Evolutionary conservation across 2,888 invertebrate species (phyloP), one percentile per base, ranked within the genome.

Genomic region (Deilephila porcellus): DNA sequence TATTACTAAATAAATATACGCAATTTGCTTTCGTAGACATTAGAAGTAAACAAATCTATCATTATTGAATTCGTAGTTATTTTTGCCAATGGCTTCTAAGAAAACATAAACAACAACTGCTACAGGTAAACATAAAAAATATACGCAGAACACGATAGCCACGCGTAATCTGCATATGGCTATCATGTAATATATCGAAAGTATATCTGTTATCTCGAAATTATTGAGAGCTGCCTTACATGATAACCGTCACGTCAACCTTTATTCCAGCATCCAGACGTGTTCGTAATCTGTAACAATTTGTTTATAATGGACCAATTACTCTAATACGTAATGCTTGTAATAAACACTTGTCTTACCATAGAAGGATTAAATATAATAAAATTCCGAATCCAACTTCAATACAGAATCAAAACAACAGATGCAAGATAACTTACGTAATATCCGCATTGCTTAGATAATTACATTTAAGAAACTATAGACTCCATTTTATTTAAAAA

Each of bases 241-340:
- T 67, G 67, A 20, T 45, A 8, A 45, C 25, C 25, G 67, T 67
- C 67, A 67, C 67, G 67, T 67, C 67, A 67, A 20, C 67, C 25
- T 25, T 25, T 29, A 14, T 45, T 64, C 25, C 8, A 25, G 25
- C 25, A 45, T 67, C 14, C 52, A 17, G 52, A 11, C 20, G 14
- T 1, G 25, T 0, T 25, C 67, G 20, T 52, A 52, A 67, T 45
- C 20, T 52, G 17, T 14, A 17, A 19, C 32, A 7, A 14, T 32
- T 32, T 62, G 17, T 62, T 32, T 14, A 32, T 62, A 62, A 5
- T 5, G 29, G 19, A 29, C 62, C 29, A 4, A 32, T 62, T 32
- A 62, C 8, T 17, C 4, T 17, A 62, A 17, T 60, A 11, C 4
- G 0, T 20, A 60, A 6, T 60, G 11, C 7, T 25, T 25, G 3